Conservation (phyloP, 2,113 vertebrate genomes). For the Rhinopomastus cyanomelas region DNA sequence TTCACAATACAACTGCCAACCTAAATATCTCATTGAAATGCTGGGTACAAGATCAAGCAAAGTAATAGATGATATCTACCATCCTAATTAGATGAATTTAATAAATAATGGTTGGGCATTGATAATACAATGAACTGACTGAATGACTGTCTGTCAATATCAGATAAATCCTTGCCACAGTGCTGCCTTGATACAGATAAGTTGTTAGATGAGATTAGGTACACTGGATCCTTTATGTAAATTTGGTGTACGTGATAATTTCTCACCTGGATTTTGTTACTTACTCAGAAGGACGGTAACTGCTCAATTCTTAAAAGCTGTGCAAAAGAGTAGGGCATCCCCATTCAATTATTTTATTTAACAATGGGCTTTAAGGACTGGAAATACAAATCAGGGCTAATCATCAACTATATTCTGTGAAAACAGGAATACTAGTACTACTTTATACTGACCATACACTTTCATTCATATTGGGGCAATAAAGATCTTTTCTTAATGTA, state of each 20-base stretch:
- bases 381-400: neutral
- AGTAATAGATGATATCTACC: neutral
- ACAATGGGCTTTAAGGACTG: neutral
- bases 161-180: neutral
- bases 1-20: too few relatives aligned
- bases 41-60: neutral
- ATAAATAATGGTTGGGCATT: neutral
- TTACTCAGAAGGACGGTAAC: neutral
- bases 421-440: neutral
- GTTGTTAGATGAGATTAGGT: neutral
- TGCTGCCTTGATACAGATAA: neutral
- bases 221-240: neutral
- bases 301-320: neutral
- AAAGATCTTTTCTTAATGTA: neutral
- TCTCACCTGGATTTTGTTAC: neutral
- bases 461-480: neutral
- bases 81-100: constrained; percentile 15
- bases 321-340: neutral
- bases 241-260: neutral
- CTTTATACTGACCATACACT: neutral
- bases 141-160: neutral
- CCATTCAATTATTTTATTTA: neutral
- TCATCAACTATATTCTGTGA: neutral
- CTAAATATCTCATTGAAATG: neutral
- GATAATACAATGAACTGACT: neutral